A percentile compares a stretch with the other conserved stretches of the same genome.
Evolutionary conservation across 2,888 invertebrate genomes (phyloP).

Genomic region (Zaprionus bogoriensis): DNA sequence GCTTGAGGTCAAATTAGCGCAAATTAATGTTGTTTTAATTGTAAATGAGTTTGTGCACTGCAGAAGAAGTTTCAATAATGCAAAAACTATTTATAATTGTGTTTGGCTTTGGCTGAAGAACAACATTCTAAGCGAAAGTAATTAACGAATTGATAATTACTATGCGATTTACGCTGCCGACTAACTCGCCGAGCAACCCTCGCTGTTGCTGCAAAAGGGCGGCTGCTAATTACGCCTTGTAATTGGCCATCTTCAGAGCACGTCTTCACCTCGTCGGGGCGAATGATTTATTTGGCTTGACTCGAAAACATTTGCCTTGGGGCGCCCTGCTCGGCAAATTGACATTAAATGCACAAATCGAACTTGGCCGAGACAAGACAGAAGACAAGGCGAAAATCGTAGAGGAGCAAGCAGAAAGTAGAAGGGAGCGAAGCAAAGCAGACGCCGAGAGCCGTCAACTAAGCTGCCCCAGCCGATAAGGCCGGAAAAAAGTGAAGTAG

Average conservation of each 20-base stretch:
- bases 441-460: conserved; percentile 41
- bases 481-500: conserved; percentile 29
- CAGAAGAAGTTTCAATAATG: neutral
- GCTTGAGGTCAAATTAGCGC: conserved; percentile 76
- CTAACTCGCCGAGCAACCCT: no score
- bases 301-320: conserved; percentile 43
- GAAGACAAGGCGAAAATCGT: neutral
- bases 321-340: conserved; percentile 43
- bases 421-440: neutral
- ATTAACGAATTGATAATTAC: neutral
- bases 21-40: conserved; percentile 78
- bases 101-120: no score
- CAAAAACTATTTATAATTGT: neutral
- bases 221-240: conserved; percentile 51
- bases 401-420: conserved; percentile 11
- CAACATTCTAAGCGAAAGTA: neutral
- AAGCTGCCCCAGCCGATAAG: conserved; percentile 55
- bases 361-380: conserved; percentile 34
- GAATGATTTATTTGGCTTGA: conserved; percentile 59
- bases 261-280: no score
- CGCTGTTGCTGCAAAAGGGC: conserved; percentile 5
- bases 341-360: conserved; percentile 72
- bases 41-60: conserved; percentile 65
- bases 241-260: conserved; percentile 31
- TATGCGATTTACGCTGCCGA: neutral